A percentile compares a stretch with the other conserved stretches of the same genome.
Evolutionary conservation across 2,113 vertebrate species (phyloP).

Genomic region (Calonectris borealis): DNA sequence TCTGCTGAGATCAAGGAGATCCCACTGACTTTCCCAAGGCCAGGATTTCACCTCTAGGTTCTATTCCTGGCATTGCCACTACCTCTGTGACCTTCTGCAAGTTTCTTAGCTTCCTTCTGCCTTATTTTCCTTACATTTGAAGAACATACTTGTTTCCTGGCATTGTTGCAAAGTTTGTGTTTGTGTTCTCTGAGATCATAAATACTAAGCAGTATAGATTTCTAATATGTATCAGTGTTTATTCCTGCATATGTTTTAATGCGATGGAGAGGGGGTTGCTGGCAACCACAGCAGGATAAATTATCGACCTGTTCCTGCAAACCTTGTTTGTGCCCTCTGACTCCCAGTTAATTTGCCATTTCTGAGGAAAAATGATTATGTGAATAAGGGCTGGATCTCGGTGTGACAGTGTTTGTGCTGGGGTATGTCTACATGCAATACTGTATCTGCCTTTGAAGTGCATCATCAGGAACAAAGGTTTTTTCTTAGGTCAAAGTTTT

Average conservation of each 20-base stretch:
- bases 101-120: not conserved
- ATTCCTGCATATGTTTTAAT: not conserved
- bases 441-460: not conserved
- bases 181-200: not conserved
- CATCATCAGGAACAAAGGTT: not conserved
- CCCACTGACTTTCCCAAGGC: conserved; percentile 18
- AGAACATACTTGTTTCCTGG: not conserved
- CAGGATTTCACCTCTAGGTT: conserved; percentile 34
- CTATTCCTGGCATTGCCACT: conserved; percentile 1
- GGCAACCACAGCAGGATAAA: not conserved
- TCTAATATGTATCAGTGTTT: not conserved
- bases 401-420: not conserved
- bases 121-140: not conserved
- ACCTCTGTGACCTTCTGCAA: conserved; percentile 39
- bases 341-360: not conserved
- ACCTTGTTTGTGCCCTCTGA: not conserved
- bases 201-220: not conserved
- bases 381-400: rapidly evolving
- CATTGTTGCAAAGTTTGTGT: not conserved
- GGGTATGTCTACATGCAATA: too few species aligned
- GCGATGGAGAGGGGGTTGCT: not conserved
- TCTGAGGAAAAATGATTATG: not conserved
- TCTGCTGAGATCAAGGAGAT: not conserved
- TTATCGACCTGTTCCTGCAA: conserved; percentile 12
- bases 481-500: not conserved